Base-by-base conservation (phyloP, 2,113 vertebrate species). In the Corythoichthys intestinalis region DNA sequence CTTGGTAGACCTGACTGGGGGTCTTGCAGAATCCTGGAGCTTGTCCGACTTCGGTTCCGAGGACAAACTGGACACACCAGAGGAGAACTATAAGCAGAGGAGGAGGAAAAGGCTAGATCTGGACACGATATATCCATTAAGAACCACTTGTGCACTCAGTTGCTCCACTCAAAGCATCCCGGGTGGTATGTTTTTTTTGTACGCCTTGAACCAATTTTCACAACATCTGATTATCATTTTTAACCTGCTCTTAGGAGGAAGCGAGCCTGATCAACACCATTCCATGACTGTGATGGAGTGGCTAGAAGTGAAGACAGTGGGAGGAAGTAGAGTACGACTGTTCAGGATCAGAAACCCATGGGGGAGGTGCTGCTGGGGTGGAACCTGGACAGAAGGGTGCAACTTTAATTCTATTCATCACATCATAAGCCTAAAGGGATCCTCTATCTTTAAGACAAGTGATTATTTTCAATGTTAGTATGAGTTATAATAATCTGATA, bases 321-420 rank as follows among this genome's bases (percentile, higher is more conserved):
- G 85, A 0, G 93, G 90, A 50, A 86, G 82, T 35, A 66, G 85
- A 39, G 52, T 94, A 13, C 88, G 92, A 52, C 87, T 99, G 2
- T 87, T 99, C 4, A 86, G 94, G 57, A 92, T 98, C 73, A 92
- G 91, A 79, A 99, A 98, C 77, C 96, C 96, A 2, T 98, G 96
- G 97, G 97, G 96, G 15, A 91, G 96, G 67, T 85, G 91, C n/a
- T 94, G 93, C 78, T 95, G 94, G 94, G 91, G 77, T 37, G 96
- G 96, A 0, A 86, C 88, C 59, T 99, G 96, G 97, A 86, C 85
- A 74, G 91, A 92, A 58, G 91, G 93, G 97, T 97, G 59, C 91
- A 92, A 95, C 96, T 63, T 17, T 76, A 44, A 35, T 56, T 41
- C 37, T 65, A 63, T 67, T 41, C 62, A 60, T 67, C 58, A 48